A percentile compares a stretch with the other conserved stretches of the same genome.
Evolutionary conservation across 2,888 invertebrate species (phyloP).

Genomic region (Acleris cristana): DNA sequence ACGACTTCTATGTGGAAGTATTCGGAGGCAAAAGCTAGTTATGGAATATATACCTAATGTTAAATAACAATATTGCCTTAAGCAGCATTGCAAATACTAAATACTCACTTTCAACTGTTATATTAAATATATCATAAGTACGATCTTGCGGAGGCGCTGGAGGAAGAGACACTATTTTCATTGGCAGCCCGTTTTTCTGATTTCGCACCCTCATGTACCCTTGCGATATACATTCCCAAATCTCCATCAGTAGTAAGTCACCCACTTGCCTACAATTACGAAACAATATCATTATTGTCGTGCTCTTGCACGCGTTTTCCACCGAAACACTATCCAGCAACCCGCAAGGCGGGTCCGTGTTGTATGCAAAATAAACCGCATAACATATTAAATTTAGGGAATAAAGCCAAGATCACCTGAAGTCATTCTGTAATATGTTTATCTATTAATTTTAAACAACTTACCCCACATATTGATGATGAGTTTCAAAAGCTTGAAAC

Average conservation of each 20-base stretch:
- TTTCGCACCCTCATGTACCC: constrained; percentile 58
- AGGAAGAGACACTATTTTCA: constrained; percentile 67
- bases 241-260: constrained; percentile 85
- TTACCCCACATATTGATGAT: constrained; percentile 85
- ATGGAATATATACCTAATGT: too few relatives aligned
- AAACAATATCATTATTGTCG: too few relatives aligned
- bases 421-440: too few relatives aligned
- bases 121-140: constrained; percentile 59
- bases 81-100: not conserved
- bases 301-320: too few relatives aligned
- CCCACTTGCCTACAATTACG: constrained; percentile 71
- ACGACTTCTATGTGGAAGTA: too few relatives aligned
- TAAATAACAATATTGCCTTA: too few relatives aligned
- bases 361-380: too few relatives aligned
- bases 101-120: constrained; percentile 67
- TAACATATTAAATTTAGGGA: too few relatives aligned
- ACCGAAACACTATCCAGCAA: too few relatives aligned
- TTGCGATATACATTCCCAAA: constrained; percentile 82
- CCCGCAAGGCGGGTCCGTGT: too few relatives aligned
- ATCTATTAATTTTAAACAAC: constrained; percentile 42
- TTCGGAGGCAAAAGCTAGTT: too few relatives aligned
- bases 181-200: constrained; percentile 51
- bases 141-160: constrained; percentile 61
- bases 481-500: constrained; percentile 80
- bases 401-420: too few relatives aligned